Conservation (phyloP, 1,140 invertebrate genomes). For the Amyelois transitella region DNA sequence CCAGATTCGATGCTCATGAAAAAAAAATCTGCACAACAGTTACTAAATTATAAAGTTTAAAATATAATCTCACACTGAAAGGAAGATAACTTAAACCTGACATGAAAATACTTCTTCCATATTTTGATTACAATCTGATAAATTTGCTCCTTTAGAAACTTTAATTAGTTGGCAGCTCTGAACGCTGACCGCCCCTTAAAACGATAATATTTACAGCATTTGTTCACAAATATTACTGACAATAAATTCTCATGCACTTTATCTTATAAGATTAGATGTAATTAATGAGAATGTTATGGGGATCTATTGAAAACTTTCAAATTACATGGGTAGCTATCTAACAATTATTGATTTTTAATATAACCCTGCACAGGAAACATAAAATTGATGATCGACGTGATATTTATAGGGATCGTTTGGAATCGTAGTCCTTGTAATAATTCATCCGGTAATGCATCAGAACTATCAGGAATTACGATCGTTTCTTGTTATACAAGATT, state of each 20-base stretch:
- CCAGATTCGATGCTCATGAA: too few relatives aligned
- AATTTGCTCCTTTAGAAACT: too few relatives aligned
- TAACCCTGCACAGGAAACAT: conserved; percentile 4
- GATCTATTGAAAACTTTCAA: conserved; percentile 2
- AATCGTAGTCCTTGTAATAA: neutral
- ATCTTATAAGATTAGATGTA: neutral
- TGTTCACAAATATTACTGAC: neutral
- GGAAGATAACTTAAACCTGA: too few relatives aligned
- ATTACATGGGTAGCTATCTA: conserved; percentile 1
- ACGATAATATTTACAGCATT: too few relatives aligned
- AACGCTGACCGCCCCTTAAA: too few relatives aligned
- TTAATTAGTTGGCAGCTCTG: too few relatives aligned
- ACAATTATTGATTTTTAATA: conserved; percentile 3
- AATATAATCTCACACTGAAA: too few relatives aligned
- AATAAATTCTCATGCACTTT: neutral
- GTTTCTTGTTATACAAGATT: neutral
- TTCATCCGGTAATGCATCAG: neutral
- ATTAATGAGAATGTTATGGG: neutral
- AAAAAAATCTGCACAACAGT: too few relatives aligned
- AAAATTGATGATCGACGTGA: conserved; percentile 3
- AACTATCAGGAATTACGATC: neutral
- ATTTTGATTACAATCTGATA: too few relatives aligned
- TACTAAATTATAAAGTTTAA: too few relatives aligned
- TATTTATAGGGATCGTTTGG: conserved; percentile 1
- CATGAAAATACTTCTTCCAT: too few relatives aligned